Conservation (phyloP, 2,113 vertebrate species). For the Herpetotheres cachinnans region DNA sequence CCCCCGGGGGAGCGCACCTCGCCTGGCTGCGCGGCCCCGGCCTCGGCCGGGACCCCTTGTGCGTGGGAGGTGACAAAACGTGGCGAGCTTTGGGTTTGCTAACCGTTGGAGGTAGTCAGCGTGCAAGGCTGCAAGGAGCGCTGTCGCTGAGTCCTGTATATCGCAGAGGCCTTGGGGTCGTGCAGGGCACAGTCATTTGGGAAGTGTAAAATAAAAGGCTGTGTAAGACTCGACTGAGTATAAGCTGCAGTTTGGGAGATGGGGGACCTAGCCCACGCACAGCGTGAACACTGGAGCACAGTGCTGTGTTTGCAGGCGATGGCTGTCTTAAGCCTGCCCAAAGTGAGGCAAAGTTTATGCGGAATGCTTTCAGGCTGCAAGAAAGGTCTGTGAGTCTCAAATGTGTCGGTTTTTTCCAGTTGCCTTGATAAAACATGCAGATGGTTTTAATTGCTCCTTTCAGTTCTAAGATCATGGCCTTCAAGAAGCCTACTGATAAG, state of each 20-base stretch:
- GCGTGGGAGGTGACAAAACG: background rate
- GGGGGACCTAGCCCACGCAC: accelerated
- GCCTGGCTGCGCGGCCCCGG: too few species aligned
- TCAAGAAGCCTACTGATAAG: accelerated
- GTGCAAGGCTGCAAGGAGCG: background rate
- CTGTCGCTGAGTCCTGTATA: accelerated
- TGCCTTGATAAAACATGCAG: background rate
- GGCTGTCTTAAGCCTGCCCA: background rate
- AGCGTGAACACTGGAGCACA: accelerated
- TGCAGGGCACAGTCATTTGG: background rate
- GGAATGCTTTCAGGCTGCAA: background rate
- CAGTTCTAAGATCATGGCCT: background rate
- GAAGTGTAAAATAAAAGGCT: background rate
- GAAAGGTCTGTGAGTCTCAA: background rate
- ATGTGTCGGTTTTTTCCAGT: background rate
- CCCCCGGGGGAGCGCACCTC: background rate
- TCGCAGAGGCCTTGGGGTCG: too few species aligned
- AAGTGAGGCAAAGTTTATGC: background rate
- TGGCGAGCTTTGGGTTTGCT: background rate
- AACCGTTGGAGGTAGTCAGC: accelerated
- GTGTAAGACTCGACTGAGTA: accelerated
- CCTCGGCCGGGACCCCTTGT: accelerated
- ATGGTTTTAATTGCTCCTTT: background rate
- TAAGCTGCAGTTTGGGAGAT: accelerated
- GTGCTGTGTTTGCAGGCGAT: accelerated